Conservation (phyloP, 30 jellyfish, hydroid and myxozoan species). For the Turritopsis rubra region DNA sequence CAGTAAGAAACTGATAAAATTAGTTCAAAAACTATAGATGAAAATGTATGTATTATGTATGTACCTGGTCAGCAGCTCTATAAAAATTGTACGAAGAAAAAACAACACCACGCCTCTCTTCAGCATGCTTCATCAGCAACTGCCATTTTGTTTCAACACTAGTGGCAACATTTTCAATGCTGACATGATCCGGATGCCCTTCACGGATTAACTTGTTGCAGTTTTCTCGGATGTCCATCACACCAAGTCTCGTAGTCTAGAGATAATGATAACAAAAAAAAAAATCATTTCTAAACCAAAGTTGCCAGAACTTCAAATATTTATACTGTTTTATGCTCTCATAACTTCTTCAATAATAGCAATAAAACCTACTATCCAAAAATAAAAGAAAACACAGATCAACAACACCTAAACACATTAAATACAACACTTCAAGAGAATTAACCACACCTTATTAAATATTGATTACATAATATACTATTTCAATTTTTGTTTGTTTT, state of each 20-base stretch:
- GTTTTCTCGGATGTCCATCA: conserved; percentile 62
- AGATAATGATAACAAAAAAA: not conserved
- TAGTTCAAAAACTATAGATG: not conserved
- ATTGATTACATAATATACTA: not conserved
- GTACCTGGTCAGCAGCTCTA: conserved; percentile 93
- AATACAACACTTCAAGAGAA: not conserved
- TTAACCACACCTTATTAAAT: not conserved
- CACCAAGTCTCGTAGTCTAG: conserved; percentile 88
- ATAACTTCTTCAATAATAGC: not conserved
- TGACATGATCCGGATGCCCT: conserved; percentile 63
- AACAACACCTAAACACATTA: not conserved
- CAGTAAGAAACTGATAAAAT: no score
- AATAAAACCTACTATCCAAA: not conserved
- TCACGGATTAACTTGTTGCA: conserved; percentile 41
- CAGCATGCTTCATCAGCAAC: conserved; percentile 72
- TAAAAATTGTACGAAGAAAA: conserved; percentile 81
- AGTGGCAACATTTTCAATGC: conserved; percentile 44
- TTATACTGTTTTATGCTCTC: not conserved
- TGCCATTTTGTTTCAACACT: conserved; percentile 80
- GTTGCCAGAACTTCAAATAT: not conserved
- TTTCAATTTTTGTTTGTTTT: not conserved
- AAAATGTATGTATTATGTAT: no score
- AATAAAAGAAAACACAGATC: not conserved
- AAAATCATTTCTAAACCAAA: not conserved
- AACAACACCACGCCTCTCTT: conserved; percentile 81